These are phyloP conservation scores for Sclerodermus sp. DNA, from an alignment of 2,888 invertebrate genomes.

Conservation along the genomic window DNA sequence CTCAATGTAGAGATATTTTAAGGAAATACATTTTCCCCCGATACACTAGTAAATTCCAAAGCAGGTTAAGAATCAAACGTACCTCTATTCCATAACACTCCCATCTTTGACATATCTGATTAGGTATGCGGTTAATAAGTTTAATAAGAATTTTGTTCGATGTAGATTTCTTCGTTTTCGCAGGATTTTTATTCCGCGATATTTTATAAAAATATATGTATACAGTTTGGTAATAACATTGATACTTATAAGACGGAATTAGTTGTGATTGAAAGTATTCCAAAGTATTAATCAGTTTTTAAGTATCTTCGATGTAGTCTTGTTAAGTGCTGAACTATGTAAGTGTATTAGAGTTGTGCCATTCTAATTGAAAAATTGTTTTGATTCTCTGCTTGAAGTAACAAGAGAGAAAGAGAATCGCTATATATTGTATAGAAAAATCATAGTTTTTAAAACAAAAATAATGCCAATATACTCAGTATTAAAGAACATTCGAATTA, in stretches of 20 bases:
- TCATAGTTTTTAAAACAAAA: neutral
- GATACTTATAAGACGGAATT: no score
- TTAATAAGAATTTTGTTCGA: no score
- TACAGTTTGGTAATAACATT: no score
- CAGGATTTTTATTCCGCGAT: no score
- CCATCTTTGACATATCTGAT: conserved; percentile 35
- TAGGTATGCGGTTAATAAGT: no score
- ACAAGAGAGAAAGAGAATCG: neutral
- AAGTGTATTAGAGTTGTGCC: neutral
- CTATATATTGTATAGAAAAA: neutral
- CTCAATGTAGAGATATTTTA: no score
- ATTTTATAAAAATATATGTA: no score
- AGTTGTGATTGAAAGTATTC: conserved; percentile 6
- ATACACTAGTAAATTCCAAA: no score
- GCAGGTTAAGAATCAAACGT: no score
- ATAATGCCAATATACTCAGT: conserved; percentile 32
- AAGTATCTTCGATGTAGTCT: conserved; percentile 4
- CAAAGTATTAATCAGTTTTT: conserved; percentile 18
- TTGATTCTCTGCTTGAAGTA: neutral
- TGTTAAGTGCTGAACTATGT: no score
- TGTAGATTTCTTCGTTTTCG: no score
- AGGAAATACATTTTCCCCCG: no score
- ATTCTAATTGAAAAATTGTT: neutral
- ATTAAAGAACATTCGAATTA: conserved; percentile 27
- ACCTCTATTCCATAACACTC: conserved; percentile 18